These are phyloP conservation scores for Lysandra bellargus DNA, from an alignment of 2,888 invertebrate genomes.

Conservation along the genomic window DNA sequence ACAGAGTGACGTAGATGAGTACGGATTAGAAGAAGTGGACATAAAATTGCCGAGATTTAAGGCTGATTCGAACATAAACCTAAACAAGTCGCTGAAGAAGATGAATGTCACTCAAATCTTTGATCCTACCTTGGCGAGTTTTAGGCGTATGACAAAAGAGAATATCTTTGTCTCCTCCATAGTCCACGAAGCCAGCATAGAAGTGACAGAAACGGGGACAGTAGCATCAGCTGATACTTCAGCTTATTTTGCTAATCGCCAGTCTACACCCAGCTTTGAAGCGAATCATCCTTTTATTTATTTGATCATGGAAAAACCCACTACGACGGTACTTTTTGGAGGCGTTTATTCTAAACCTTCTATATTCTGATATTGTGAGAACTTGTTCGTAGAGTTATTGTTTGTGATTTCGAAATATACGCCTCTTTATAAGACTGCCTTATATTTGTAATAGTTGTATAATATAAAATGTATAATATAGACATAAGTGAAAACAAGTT, in stretches of 20 bases:
- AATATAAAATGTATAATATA: background rate
- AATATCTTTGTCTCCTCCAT: slow-evolving; percentile 81
- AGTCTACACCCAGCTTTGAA: slow-evolving; percentile 79
- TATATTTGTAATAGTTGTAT: background rate
- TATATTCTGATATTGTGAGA: slow-evolving; percentile 49
- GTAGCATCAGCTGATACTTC: slow-evolving; percentile 83
- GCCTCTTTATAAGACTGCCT: background rate
- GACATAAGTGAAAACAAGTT: background rate
- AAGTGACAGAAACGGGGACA: slow-evolving; percentile 87
- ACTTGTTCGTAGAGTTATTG: background rate
- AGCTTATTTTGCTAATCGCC: slow-evolving; percentile 72
- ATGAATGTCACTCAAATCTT: slow-evolving; percentile 86
- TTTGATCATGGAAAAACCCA: slow-evolving; percentile 83
- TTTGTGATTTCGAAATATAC: background rate
- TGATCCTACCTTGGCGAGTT: slow-evolving; percentile 75
- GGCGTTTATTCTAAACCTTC: slow-evolving; percentile 73
- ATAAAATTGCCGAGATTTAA: slow-evolving; percentile 83
- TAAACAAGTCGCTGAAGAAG: slow-evolving; percentile 78
- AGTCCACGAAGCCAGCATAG: slow-evolving; percentile 86
- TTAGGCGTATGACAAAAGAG: slow-evolving; percentile 77
- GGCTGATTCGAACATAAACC: slow-evolving; percentile 79
- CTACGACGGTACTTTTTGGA: slow-evolving; percentile 82
- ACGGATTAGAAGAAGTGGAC: slow-evolving; percentile 81
- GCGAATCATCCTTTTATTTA: slow-evolving; percentile 85
- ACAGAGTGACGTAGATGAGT: slow-evolving; percentile 67